A percentile compares a stretch with the other conserved stretches of the same genome.
Conservation (phyloP, 2,888 invertebrate genomes). For the Melanostoma scalare region DNA sequence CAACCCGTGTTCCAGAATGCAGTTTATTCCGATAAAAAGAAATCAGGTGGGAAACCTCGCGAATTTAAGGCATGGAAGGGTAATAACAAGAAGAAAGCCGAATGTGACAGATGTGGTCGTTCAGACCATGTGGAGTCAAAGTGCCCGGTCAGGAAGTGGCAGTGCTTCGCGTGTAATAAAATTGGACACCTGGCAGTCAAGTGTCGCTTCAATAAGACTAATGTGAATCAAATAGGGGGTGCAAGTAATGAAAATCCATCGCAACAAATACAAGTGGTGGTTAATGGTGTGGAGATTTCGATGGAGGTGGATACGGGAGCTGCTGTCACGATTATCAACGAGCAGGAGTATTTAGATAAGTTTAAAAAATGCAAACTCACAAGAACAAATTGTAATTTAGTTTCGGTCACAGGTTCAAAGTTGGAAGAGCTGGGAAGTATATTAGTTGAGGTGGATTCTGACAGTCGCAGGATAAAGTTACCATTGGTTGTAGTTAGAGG, state of each 20-base stretch:
- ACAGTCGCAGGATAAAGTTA: slow-evolving; percentile 9
- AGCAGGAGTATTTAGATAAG: background rate
- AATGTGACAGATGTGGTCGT: too few species aligned
- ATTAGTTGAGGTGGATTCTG: slow-evolving; percentile 3
- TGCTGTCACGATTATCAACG: background rate
- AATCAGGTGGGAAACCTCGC: too few species aligned
- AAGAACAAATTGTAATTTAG: slow-evolving; percentile 4
- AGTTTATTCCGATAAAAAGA: background rate
- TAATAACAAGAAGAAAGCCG: too few species aligned
- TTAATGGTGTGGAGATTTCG: background rate
- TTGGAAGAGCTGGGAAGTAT: background rate
- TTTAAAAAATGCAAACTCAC: slow-evolving; percentile 6
- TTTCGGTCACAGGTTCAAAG: slow-evolving; percentile 11
- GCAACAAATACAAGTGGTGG: background rate
- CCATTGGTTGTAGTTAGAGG: slow-evolving; percentile 15
- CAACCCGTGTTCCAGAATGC: background rate
- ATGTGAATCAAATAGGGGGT: slow-evolving; percentile 1
- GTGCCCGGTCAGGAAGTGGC: background rate
- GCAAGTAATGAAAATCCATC: background rate
- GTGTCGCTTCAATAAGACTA: background rate
- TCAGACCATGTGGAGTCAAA: background rate
- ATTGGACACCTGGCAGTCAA: too few species aligned
- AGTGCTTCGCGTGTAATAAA: too few species aligned
- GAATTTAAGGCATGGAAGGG: too few species aligned
- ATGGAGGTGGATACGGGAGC: slow-evolving; percentile 2